Percentiles rank a stretch among this genome's conserved stretches.
phyloP scores from a whole-genome alignment of 2,888 invertebrate species.

The Chironomus tentans region DNA sequence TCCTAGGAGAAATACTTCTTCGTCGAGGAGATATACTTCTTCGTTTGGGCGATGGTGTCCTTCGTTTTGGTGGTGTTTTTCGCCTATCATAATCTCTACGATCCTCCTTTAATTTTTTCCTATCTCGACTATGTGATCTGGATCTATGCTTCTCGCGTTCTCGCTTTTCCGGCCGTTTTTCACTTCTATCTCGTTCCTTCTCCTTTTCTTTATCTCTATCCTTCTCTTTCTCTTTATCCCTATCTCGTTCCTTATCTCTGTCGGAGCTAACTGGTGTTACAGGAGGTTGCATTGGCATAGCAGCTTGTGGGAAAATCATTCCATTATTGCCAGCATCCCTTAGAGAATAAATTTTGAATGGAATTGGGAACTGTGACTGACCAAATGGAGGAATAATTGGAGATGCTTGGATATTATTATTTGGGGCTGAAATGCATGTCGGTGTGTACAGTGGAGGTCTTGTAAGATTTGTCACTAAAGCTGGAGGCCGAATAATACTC shows the following conservation, averaged over 20 bases:
- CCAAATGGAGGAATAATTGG: not conserved
- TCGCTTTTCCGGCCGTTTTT: not conserved
- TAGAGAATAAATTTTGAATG: slow-evolving; percentile 18
- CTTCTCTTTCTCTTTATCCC: not conserved
- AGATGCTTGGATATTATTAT: not conserved
- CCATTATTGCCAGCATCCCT: not conserved
- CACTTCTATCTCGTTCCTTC: not conserved
- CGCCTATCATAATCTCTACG: not conserved
- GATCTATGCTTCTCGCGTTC: not conserved
- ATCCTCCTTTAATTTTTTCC: not conserved
- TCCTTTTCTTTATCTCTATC: not conserved
- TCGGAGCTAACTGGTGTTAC: not conserved
- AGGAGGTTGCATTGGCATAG: not conserved
- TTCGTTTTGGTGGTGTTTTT: not conserved
- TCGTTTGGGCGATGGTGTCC: not conserved
- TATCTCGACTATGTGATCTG: slow-evolving; percentile 8
- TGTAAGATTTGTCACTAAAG: not conserved
- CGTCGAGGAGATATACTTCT: not conserved
- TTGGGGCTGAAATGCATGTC: not conserved
- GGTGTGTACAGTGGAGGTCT: not conserved
- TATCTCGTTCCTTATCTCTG: not conserved
- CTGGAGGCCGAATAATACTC: not conserved
- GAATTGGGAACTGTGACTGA: not conserved
- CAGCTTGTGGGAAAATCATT: not conserved
- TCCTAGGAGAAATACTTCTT: too few species aligned